A percentile compares a stretch with the other conserved stretches of the same genome.
These are phyloP conservation scores for Tenodera sinensis DNA, from an alignment of 2,888 invertebrate species.

Conservation along the genomic window DNA sequence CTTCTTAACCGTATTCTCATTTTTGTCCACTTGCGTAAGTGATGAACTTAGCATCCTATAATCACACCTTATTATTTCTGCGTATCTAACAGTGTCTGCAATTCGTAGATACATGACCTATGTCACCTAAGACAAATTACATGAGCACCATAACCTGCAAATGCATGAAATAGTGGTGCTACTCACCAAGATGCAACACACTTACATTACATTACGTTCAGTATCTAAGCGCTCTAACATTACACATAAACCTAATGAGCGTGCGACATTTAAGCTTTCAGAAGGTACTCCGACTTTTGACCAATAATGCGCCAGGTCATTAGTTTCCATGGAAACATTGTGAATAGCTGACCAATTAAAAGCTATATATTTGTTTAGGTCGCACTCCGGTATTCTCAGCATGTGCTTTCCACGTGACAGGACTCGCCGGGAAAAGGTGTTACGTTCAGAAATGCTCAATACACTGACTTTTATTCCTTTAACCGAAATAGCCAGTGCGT, in stretches of 20 bases:
- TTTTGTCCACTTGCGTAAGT: neutral
- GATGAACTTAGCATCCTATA: neutral
- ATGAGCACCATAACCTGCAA: neutral
- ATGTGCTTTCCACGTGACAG: neutral
- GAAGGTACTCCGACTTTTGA: neutral
- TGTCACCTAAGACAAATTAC: neutral
- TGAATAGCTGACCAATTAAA: neutral
- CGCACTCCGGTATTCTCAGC: neutral
- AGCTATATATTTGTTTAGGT: neutral
- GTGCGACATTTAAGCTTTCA: neutral
- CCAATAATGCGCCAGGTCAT: neutral
- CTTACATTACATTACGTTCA: neutral
- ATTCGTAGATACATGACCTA: neutral
- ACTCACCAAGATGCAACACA: no score
- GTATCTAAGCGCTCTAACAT: neutral
- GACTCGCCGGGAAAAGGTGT: neutral
- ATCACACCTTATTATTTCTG: neutral
- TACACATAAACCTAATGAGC: no score
- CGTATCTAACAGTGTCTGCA: neutral
- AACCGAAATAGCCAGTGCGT: neutral
- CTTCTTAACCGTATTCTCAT: slow-evolving; percentile 39
- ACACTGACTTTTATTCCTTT: neutral
- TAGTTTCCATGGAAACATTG: neutral
- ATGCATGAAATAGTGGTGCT: no score
- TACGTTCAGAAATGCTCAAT: neutral